These are phyloP conservation scores for Phanerotoma sp. DNA, from an alignment of 2,888 invertebrate genomes.

Conservation along the genomic window DNA sequence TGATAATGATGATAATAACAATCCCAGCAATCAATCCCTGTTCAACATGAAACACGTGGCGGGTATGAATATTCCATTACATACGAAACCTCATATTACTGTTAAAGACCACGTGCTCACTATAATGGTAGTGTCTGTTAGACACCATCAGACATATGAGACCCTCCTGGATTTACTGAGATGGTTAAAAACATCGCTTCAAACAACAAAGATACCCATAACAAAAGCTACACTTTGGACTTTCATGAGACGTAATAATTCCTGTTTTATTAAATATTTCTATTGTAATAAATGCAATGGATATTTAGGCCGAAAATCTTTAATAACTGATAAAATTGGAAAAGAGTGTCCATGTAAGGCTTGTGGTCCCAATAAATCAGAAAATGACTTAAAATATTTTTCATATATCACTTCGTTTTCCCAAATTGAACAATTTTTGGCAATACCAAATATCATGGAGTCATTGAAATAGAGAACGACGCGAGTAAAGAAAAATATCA, in stretches of 20 bases:
- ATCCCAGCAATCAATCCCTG: too few relatives aligned
- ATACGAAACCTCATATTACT: neutral
- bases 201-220: neutral
- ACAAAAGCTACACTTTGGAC: neutral
- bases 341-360: neutral
- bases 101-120: neutral
- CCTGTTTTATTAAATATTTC: neutral
- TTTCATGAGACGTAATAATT: neutral
- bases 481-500: neutral
- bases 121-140: neutral
- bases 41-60: neutral
- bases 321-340: neutral
- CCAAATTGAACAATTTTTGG: neutral
- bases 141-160: neutral
- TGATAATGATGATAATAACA: neutral
- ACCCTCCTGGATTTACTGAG: neutral
- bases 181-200: neutral
- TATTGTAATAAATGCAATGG: slow-evolving; percentile 1
- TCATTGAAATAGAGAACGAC: neutral
- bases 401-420: neutral
- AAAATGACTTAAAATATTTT: neutral
- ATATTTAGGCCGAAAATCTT: neutral
- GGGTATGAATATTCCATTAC: neutral
- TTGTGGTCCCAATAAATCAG: neutral
- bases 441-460: neutral